phyloP scores from a whole-genome alignment of 2,888 invertebrate genomes.

The Sphaeridia pumilis region DNA sequence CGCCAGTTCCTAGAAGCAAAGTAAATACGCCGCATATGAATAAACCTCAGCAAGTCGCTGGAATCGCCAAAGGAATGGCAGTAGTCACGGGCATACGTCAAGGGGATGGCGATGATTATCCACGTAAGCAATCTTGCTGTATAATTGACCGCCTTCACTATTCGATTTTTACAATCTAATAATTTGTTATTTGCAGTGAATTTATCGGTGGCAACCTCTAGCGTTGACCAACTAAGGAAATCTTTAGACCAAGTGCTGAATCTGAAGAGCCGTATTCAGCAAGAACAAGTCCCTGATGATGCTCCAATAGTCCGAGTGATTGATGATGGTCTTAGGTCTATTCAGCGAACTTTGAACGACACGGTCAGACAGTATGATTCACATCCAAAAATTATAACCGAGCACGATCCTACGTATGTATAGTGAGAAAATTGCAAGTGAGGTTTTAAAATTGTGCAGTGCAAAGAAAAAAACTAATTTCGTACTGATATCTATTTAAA shows the following conservation, averaged over 20 bases:
- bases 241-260: slow-evolving; percentile 33
- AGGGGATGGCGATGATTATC: slow-evolving; percentile 30
- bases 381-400: slow-evolving; percentile 33
- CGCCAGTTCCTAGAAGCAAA: slow-evolving; percentile 31
- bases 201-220: slow-evolving; percentile 24
- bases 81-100: slow-evolving; percentile 35
- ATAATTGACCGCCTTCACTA: not conserved
- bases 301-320: slow-evolving; percentile 32
- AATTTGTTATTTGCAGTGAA: slow-evolving; percentile 21
- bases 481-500: no score
- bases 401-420: slow-evolving; percentile 33
- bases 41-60: slow-evolving; percentile 35
- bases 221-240: slow-evolving; percentile 29
- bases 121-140: slow-evolving; percentile 16
- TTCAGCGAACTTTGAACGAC: slow-evolving; percentile 29
- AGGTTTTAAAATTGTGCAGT: no score
- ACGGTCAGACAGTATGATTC: slow-evolving; percentile 31
- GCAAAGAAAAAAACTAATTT: no score
- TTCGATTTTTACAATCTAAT: not conserved
- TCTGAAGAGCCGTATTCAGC: slow-evolving; percentile 24
- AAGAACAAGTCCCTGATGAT: slow-evolving; percentile 31
- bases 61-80: slow-evolving; percentile 31
- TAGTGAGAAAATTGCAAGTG: no score
- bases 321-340: slow-evolving; percentile 32
- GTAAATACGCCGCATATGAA: slow-evolving; percentile 29